These are phyloP conservation scores for Cynopterus sphinx DNA, from an alignment of 2,797 vertebrate genomes.

Conservation along the genomic window DNA sequence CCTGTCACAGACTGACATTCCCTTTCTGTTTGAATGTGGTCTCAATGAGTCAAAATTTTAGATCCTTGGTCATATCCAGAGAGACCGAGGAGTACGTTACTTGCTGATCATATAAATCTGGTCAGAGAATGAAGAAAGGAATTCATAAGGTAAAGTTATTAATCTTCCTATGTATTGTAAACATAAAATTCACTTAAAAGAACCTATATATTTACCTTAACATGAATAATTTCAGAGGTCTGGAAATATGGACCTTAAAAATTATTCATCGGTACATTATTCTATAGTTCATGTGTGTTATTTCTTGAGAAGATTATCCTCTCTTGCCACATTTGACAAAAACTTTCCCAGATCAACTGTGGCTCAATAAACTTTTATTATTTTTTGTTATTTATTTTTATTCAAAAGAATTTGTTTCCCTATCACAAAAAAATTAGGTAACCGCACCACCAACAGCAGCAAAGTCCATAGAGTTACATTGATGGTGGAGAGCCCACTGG, in stretches of 20 bases:
- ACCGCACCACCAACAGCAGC: constrained; percentile 84
- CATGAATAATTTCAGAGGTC: background rate
- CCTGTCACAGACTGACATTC: background rate
- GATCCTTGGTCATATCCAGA: background rate
- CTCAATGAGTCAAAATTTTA: background rate
- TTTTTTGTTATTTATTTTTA: constrained; percentile 84
- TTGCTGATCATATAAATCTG: constrained; percentile 39
- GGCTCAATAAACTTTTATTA: constrained; percentile 87
- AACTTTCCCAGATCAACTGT: constrained; percentile 80
- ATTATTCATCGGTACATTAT: background rate
- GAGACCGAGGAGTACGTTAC: background rate
- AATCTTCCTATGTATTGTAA: constrained; percentile 48
- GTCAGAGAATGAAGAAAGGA: constrained; percentile 55
- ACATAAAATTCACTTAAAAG: constrained; percentile 48
- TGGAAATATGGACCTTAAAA: background rate
- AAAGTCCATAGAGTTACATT: constrained; percentile 85
- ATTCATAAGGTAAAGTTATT: constrained; percentile 54
- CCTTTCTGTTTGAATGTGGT: constrained; percentile 52
- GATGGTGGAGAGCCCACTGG: constrained; percentile 82
- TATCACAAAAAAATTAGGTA: constrained; percentile 88
- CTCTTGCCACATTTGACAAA: constrained; percentile 77
- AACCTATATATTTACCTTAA: background rate
- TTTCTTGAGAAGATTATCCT: constrained; percentile 76
- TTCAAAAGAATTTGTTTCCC: constrained; percentile 87
- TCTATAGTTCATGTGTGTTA: constrained; percentile 52